Evolutionary conservation across 2,888 invertebrate species (phyloP).

Genomic region (Campoplex capitator): DNA sequence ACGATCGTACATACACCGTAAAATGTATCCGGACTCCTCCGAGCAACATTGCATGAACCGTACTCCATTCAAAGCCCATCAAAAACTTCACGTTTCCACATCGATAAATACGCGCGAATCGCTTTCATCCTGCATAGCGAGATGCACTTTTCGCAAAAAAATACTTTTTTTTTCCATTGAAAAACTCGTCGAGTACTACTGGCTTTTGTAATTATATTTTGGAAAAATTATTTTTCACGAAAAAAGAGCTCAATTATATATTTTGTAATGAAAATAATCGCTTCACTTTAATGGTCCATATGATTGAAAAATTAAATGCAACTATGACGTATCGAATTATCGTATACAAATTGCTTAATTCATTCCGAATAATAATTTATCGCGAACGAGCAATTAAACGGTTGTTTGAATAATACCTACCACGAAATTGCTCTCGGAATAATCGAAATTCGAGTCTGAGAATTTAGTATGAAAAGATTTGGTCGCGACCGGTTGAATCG

Average conservation of each 20-base stretch:
- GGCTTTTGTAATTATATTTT: background rate
- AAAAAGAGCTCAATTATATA: background rate
- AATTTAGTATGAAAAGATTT: background rate
- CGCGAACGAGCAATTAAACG: background rate
- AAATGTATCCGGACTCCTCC: constrained; percentile 36
- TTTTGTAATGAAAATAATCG: background rate
- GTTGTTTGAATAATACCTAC: background rate
- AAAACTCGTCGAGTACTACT: background rate
- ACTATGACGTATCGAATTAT: background rate
- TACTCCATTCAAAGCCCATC: constrained; percentile 7
- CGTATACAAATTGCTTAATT: background rate
- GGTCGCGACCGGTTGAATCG: constrained; percentile 56
- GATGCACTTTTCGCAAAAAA: too few species aligned
- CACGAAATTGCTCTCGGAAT: background rate
- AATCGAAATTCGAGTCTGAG: constrained; percentile 18
- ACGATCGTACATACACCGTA: constrained; percentile 8
- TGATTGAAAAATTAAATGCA: background rate
- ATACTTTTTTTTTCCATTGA: background rate
- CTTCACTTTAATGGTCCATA: background rate
- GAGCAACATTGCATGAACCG: constrained; percentile 12
- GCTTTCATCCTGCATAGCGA: background rate
- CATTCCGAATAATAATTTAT: background rate
- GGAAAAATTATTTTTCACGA: too few species aligned
- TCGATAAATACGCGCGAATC: constrained; percentile 8
- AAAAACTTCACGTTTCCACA: background rate